Base-by-base conservation (phyloP, 2,113 vertebrate genomes). In the Urocitellus parryii region DNA sequence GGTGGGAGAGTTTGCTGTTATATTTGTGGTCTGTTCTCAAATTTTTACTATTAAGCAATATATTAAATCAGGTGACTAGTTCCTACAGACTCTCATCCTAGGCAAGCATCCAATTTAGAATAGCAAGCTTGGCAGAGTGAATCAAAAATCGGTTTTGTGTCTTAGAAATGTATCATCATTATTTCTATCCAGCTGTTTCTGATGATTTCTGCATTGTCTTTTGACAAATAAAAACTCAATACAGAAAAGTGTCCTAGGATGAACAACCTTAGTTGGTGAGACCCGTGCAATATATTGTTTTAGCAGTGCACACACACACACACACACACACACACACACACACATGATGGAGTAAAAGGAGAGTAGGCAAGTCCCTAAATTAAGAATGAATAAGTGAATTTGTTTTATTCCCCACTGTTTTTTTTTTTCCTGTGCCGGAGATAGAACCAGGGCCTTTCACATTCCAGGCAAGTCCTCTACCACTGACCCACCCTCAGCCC, bases 361-460 rank as follows among this genome's bases (percentile, higher is more conserved):
- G 10, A 39, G 18, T 16, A 77, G 42, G 18, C 32, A 58, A 39
- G 22, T 85, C 17, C 20, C 63, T 61, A 53, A 65, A 67, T 78
- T 82, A 61, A 83, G 90, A 93, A 93, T 45, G 18, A 95, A 92
- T 65, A 63, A 20, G 48, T 89, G 67, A 72, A n/a, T 78, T 78
- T 88, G 37, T 51, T 61, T 24, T 61, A 61, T 22, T 61, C 22
- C 22, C 8, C 58, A 61, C 20, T 20, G 6, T 61, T 58, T 20
- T 61, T 61, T 61, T 8, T 24, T 61, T 61, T 24, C 4, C 4
- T 61, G 20, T 61, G 20, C 58, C 25, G 58, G 58, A 22, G 58
- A 61, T 9, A 24, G 58, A 61, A 61, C 20, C 22, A 61, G 58
- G 58, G 22, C 58, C 22, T 61, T 24, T 61, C 58, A 24, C 58